These are phyloP conservation scores for Oceanodroma tethys DNA, from an alignment of 2,113 vertebrate species.

Conservation along the genomic window DNA sequence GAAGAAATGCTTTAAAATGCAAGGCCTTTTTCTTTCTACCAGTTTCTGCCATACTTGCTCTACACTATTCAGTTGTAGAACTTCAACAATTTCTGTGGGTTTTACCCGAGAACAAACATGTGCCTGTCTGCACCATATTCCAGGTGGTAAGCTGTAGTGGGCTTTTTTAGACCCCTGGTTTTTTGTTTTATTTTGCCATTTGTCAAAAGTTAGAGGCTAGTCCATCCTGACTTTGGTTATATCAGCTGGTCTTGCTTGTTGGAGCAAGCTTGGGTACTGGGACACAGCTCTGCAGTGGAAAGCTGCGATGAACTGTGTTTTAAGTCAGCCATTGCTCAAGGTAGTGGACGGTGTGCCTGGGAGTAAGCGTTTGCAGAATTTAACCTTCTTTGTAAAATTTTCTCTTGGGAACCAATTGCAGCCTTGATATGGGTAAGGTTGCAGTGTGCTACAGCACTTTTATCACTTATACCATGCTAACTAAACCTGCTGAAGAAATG, in stretches of 20 bases:
- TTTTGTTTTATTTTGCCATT: background rate
- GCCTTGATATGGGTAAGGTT: background rate
- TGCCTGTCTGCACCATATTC: rapidly evolving
- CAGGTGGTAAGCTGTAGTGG: background rate
- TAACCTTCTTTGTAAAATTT: background rate
- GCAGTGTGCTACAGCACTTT: background rate
- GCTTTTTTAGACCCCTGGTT: background rate
- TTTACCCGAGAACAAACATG: background rate
- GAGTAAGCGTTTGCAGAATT: background rate
- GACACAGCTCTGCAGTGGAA: background rate
- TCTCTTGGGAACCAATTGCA: background rate
- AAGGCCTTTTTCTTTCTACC: background rate
- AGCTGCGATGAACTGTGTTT: background rate
- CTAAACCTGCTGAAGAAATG: background rate
- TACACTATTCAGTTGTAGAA: background rate
- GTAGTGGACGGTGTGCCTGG: background rate
- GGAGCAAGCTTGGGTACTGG: background rate
- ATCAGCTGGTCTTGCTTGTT: background rate
- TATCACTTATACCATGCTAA: background rate
- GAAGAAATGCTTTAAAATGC: background rate
- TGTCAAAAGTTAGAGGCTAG: background rate
- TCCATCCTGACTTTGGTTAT: background rate
- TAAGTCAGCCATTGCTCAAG: background rate
- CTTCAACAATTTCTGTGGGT: background rate
- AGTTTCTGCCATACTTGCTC: background rate